Percentiles rank a stretch among this genome's conserved stretches.
Conservation (phyloP, 1,140 invertebrate species). For the Tetragonula clypearis region DNA sequence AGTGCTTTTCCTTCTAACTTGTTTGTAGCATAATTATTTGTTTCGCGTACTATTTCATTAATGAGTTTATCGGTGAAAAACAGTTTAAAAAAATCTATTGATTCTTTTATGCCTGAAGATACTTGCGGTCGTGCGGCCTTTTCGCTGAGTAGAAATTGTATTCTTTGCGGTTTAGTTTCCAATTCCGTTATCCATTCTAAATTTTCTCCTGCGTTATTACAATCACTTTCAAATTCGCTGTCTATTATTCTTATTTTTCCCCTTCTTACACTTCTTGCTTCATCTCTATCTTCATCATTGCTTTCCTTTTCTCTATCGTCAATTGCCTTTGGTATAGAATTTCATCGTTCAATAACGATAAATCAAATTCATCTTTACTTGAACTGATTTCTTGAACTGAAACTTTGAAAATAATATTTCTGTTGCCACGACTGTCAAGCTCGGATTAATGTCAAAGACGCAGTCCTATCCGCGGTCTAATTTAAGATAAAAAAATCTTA, state of each 20-base stretch:
- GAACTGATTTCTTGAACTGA: neutral
- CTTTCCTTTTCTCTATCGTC: neutral
- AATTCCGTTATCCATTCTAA: neutral
- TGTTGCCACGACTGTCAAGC: neutral
- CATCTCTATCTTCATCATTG: too few relatives aligned
- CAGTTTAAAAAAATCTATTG: slow-evolving; percentile 20
- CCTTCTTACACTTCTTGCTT: too few relatives aligned
- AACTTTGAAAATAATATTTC: neutral
- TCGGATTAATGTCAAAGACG: neutral
- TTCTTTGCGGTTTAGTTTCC: slow-evolving; percentile 39
- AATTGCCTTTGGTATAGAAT: neutral
- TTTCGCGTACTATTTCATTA: slow-evolving; percentile 39
- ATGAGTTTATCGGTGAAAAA: slow-evolving; percentile 46
- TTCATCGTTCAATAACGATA: neutral
- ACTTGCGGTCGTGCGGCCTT: slow-evolving; percentile 23
- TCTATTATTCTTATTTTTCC: too few relatives aligned
- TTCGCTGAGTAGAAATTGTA: slow-evolving; percentile 40
- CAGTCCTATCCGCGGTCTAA: neutral
- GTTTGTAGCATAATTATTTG: slow-evolving; percentile 36
- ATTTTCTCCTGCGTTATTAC: too few relatives aligned
- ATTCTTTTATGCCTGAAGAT: slow-evolving; percentile 20
- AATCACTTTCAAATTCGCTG: too few relatives aligned
- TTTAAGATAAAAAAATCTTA: too few relatives aligned
- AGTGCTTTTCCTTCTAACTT: slow-evolving; percentile 11
- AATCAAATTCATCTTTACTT: neutral